Percentiles rank a stretch among this genome's conserved stretches.
Evolutionary conservation across 2,888 invertebrate species (phyloP).

Genomic region (Drosophila glabriapex): DNA sequence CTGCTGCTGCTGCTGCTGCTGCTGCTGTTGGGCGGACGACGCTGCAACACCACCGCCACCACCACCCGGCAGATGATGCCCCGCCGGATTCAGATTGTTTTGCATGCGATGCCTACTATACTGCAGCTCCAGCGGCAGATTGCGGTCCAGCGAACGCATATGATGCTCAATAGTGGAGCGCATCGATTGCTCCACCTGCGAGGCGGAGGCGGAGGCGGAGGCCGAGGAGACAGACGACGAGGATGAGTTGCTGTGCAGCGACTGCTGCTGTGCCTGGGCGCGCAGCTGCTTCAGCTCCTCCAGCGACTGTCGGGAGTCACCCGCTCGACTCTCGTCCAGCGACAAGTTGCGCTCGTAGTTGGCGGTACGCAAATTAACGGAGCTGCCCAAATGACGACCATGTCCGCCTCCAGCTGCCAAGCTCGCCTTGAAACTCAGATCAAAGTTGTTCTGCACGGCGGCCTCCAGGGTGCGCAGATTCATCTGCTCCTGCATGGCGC

Average conservation of each 20-base stretch:
- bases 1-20: constrained; percentile 44
- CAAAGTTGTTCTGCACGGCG: constrained; percentile 79
- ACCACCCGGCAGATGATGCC: constrained; percentile 17
- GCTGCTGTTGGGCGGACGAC: constrained; percentile 27
- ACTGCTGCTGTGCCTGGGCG: constrained; percentile 81
- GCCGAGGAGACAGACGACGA: constrained; percentile 60
- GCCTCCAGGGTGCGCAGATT: constrained; percentile 84
- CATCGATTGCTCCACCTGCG: constrained; percentile 81
- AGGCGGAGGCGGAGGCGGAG: constrained; percentile 53
- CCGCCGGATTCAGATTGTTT: constrained; percentile 60
- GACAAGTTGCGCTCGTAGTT: constrained; percentile 83
- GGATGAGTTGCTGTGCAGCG: constrained; percentile 66
- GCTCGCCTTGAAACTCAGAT: constrained; percentile 80
- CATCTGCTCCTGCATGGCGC: constrained; percentile 86
- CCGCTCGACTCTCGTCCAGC: constrained; percentile 77
- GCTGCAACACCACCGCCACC: background rate
- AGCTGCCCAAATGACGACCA: constrained; percentile 70
- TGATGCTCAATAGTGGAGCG: constrained; percentile 85
- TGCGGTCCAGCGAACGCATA: constrained; percentile 85
- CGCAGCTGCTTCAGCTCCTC: constrained; percentile 83
- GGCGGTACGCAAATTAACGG: constrained; percentile 72
- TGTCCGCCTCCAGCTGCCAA: constrained; percentile 62
- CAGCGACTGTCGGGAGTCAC: constrained; percentile 81
- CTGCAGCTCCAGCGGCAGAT: constrained; percentile 84
- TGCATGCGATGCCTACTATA: constrained; percentile 85